Evolutionary conservation across 2,797 vertebrate species (phyloP), one percentile per base, ranked within the genome.

Genomic region (Lepilemur ruficaudatus): DNA sequence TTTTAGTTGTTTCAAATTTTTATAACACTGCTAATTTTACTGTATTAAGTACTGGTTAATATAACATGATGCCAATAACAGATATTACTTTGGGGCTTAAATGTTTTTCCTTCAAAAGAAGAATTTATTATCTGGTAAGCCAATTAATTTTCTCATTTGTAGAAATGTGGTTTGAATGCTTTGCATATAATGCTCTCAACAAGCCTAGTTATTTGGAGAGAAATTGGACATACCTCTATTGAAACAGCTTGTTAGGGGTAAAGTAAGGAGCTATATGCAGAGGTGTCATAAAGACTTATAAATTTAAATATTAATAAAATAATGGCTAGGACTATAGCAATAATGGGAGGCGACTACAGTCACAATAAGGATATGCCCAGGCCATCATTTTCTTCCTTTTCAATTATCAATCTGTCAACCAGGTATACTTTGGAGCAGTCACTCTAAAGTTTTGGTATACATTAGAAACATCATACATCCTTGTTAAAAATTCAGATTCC

Each of bases 221-320:
- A 79, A 72, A 80, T 4, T 46, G 23, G 14, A 38, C n/a, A 48
- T 61, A 22, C 0, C 1, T 86, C 32, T 46, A 65, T 25, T 20
- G 32, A n/a, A 30, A 75, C 0, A 81, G 32, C 2, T 57, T 92
- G 46, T 17, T 32, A 30, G 3, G 48, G 5, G 1, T 92, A 11
- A 95, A 78, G 0, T 67, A 63, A 79, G 22, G 6, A 76, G 15
- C 18, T 55, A 41, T 38, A 1, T 69, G 22, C 0, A 65, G 30
- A 59, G 72, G 14, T 50, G 1, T 61, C 79, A 12, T 55, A 20
- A 3, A 59, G 28, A 55, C 14, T 80, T 55, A 4, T 11, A 76
- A 57, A 86, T 75, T 89, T 93, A 80, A 70, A 69, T 69, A 70
- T 86, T 28, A 57, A 78, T 57, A 93, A 93, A 91, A 69, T 50